A percentile compares a stretch with the other conserved stretches of the same genome.
Evolutionary conservation across 2,888 invertebrate species (phyloP).

Genomic region (Gortyna flavago): DNA sequence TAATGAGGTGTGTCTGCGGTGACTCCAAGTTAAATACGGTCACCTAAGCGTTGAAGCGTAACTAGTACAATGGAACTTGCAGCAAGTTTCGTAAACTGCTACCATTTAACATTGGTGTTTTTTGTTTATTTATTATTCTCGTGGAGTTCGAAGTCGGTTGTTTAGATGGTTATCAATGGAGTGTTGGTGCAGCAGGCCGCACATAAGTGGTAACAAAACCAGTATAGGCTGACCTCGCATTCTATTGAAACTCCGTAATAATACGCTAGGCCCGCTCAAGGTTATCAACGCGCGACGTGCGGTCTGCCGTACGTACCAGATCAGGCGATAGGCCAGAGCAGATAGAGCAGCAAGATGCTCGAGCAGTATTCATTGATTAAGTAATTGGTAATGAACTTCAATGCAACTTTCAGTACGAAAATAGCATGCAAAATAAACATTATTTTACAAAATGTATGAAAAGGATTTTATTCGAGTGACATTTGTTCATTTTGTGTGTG

Average conservation of each 20-base stretch:
- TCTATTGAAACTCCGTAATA: neutral
- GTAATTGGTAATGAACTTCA: neutral
- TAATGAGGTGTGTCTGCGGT: constrained; percentile 29
- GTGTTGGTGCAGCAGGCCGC: neutral
- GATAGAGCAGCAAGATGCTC: neutral
- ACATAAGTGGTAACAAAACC: neutral
- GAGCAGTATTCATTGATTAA: neutral
- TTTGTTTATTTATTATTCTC: neutral
- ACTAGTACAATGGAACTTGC: constrained; percentile 19
- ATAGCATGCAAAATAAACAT: neutral
- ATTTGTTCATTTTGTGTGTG: neutral
- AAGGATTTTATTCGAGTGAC: neutral
- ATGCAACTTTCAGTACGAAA: neutral
- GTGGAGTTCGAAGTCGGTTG: neutral
- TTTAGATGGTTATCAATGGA: neutral
- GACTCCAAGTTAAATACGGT: constrained; percentile 34
- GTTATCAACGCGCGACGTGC: neutral
- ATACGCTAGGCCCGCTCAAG: neutral
- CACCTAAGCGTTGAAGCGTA: constrained; percentile 32
- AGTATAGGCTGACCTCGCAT: neutral
- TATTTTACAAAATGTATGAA: too few relatives aligned
- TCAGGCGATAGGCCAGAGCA: neutral
- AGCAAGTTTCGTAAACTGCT: neutral
- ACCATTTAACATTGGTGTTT: neutral
- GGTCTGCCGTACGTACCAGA: neutral